These are phyloP conservation scores for Ameiurus melas DNA, from an alignment of 2,113 vertebrate genomes.

Conservation along the genomic window DNA sequence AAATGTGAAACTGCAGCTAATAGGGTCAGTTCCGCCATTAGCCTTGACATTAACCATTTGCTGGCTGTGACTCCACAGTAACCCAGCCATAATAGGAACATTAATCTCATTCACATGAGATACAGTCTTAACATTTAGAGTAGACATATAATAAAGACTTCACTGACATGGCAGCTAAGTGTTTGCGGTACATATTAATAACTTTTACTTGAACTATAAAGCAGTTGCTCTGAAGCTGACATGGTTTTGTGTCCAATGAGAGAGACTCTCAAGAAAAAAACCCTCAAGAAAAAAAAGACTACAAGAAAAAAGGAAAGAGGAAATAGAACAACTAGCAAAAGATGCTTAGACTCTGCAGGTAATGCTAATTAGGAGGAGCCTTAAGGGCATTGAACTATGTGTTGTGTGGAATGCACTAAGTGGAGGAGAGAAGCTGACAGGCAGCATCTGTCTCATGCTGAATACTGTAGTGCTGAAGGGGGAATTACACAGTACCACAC, in stretches of 20 bases:
- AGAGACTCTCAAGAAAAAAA: too few species aligned
- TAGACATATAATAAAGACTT: conserved; percentile 12
- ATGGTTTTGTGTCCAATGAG: not conserved
- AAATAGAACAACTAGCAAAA: conserved; percentile 10
- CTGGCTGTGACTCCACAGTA: conserved; percentile 27
- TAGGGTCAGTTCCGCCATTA: conserved; percentile 44
- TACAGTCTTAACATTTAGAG: not conserved
- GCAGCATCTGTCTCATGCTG: conserved; percentile 11
- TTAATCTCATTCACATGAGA: conserved; percentile 39
- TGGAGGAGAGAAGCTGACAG: conserved; percentile 33
- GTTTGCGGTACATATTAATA: not conserved
- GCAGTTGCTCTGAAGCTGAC: not conserved
- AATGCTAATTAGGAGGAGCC: conserved; percentile 36
- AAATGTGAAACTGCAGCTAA: conserved; percentile 48
- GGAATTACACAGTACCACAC: conserved; percentile 4
- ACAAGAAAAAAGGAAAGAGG: not conserved
- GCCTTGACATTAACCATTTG: conserved; percentile 44
- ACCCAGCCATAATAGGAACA: conserved; percentile 18
- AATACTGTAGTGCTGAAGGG: conserved; percentile 20
- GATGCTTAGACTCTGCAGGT: conserved; percentile 35
- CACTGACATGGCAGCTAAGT: not conserved
- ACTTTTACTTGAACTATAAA: conserved; percentile 12
- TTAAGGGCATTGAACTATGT: conserved; percentile 22
- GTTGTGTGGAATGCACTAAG: conserved; percentile 32
- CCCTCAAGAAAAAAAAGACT: not conserved